Base-by-base conservation (phyloP, 2,888 invertebrate genomes). In the Deroplatys truncata region DNA sequence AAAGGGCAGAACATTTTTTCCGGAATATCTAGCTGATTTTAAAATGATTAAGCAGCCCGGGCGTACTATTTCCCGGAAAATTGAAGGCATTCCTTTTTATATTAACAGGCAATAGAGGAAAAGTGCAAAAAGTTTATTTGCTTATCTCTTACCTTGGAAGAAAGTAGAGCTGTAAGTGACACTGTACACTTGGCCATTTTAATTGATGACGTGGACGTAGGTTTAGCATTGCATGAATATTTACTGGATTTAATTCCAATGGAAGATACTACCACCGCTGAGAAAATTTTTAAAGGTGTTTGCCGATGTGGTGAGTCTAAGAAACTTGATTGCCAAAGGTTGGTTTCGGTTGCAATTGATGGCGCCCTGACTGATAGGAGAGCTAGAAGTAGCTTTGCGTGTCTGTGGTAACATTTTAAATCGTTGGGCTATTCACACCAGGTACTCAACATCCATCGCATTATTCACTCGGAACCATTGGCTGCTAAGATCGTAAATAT, bases 351-450 rank as follows among this genome's bases (percentile, higher is more conserved):
- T 84, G 84, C 84, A 84, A 84, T 28, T 20, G 84, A 84, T 84
- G 84, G 84, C n/a, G n/a, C 84, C 28, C 84, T n/a, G n/a, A n/a
- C 84, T 84, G 84, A 84, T 84, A 84, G 84, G 84, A 20, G 84
- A 84, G 84, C 16, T n/a, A 84, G 28, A 84, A 84, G 13, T 25
- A 84, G 20, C 28, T 84, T 25, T 91, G 93, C 94, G 93, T 91
- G 90, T 93, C 20, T n/a, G n/a, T 9, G 31, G 31, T 10, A 29
- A 20, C 10, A 16, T 25, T 43, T 49, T 13, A 85, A 85, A 85
- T 20, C 49, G 28, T 29, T 43, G n/a, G 85, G 84, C 10, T n/a
- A 20, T 84, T 84, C 84, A 20, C 16, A 84, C 13, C n/a, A 84
- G 10, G 84, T 84, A n/a, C n/a, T 84, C 28, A 84, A 84, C 84